Evolutionary conservation across 53 echinoderm and acorn worm genomes (phyloP).

Genomic region (Crossaster papposus): DNA sequence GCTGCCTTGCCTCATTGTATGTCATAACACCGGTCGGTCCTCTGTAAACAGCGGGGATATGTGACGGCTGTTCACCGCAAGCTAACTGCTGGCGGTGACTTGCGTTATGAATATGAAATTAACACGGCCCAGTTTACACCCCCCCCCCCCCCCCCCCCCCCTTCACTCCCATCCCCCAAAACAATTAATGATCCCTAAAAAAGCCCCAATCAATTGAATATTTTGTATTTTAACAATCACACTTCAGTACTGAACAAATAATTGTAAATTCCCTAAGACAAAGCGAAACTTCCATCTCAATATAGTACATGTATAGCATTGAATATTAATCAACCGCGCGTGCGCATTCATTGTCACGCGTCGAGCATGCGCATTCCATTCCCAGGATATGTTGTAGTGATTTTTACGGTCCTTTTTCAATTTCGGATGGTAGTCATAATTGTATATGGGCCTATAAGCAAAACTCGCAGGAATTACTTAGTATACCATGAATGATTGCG

Average conservation of each 20-base stretch:
- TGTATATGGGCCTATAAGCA: constrained; percentile 24
- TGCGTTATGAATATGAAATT: constrained; percentile 51
- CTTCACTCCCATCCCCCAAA: no score
- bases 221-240: neutral
- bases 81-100: constrained; percentile 13
- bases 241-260: neutral
- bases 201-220: neutral
- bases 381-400: constrained; percentile 12
- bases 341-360: constrained; percentile 35
- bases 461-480: neutral
- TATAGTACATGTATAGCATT: neutral
- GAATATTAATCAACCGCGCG: constrained; percentile 3
- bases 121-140: neutral
- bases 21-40: constrained; percentile 26
- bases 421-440: constrained; percentile 15
- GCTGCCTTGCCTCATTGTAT: constrained; percentile 31
- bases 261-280: neutral
- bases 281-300: neutral
- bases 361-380: constrained; percentile 32
- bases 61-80: constrained; percentile 5
- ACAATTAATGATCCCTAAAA: neutral
- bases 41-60: constrained; percentile 44
- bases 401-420: neutral
- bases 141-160: no score
- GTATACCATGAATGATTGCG: neutral